These are phyloP conservation scores for Vulpes lagopus DNA, from an alignment of 2,113 vertebrate genomes.

Conservation along the genomic window DNA sequence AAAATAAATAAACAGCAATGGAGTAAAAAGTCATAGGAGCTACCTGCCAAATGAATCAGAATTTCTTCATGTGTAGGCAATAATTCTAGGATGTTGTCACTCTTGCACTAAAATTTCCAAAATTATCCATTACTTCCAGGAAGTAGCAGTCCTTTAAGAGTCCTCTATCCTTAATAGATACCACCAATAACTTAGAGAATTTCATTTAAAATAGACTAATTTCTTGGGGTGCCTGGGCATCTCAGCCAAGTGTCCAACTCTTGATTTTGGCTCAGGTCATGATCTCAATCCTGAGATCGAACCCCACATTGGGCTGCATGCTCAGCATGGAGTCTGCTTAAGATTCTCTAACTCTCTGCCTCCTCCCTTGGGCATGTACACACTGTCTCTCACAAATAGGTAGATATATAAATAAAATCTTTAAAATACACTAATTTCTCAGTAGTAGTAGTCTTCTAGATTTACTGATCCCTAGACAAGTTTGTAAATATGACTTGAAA, in stretches of 20 bases:
- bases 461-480: not conserved
- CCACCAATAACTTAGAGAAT: not conserved
- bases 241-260: not conserved
- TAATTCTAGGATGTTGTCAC: not conserved
- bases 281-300: not conserved
- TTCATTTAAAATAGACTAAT: not conserved
- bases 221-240: not conserved
- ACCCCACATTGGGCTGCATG: not conserved
- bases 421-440: not conserved
- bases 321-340: not conserved
- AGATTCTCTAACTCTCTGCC: not conserved
- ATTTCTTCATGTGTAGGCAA: not conserved
- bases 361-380: not conserved
- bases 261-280: not conserved
- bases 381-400: not conserved
- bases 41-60: not conserved
- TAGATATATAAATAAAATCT: not conserved
- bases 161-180: not conserved
- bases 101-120: not conserved
- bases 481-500: conserved; percentile 39
- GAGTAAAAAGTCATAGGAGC: not conserved
- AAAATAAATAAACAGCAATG: not conserved
- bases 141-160: not conserved
- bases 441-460: not conserved
- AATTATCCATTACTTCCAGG: not conserved